phyloP scores from a whole-genome alignment of 2,797 vertebrate species.

The Channallabes apus region DNA sequence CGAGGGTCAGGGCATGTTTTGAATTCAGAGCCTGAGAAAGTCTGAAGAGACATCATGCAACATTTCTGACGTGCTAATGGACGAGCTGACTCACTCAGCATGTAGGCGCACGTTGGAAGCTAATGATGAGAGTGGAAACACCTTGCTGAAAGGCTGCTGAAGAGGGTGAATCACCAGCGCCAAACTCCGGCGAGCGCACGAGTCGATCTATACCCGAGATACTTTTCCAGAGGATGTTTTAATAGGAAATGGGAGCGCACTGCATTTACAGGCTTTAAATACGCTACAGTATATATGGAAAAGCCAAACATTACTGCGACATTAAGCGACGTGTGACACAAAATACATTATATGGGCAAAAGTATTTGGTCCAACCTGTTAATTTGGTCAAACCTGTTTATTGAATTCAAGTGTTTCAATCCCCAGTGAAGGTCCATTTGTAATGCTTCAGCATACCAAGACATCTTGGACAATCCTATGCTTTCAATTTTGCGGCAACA shows the following conservation, averaged over 20 bases:
- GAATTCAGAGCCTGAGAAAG: constrained; percentile 34
- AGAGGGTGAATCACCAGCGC: constrained; percentile 41
- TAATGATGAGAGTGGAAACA: constrained; percentile 24
- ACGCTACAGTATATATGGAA: not conserved
- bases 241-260: not conserved
- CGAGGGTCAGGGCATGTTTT: not conserved
- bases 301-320: not conserved
- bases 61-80: constrained; percentile 19
- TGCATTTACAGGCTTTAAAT: no score
- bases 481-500: no score
- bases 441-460: no score
- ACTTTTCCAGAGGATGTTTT: not conserved
- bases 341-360: no score
- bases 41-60: not conserved
- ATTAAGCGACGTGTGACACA: no score
- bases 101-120: constrained; percentile 46
- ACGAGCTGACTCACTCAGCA: constrained; percentile 31
- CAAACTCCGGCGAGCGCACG: not conserved
- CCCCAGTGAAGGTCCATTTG: no score
- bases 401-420: no score
- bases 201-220: no score
- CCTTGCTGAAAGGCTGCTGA: constrained; percentile 44
- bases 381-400: no score
- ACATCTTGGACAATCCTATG: no score
- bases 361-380: no score